Evolutionary conservation across 2,888 invertebrate genomes (phyloP), one percentile per base, ranked within the genome.

Genomic region (Ornithoptera alexandrae): DNA sequence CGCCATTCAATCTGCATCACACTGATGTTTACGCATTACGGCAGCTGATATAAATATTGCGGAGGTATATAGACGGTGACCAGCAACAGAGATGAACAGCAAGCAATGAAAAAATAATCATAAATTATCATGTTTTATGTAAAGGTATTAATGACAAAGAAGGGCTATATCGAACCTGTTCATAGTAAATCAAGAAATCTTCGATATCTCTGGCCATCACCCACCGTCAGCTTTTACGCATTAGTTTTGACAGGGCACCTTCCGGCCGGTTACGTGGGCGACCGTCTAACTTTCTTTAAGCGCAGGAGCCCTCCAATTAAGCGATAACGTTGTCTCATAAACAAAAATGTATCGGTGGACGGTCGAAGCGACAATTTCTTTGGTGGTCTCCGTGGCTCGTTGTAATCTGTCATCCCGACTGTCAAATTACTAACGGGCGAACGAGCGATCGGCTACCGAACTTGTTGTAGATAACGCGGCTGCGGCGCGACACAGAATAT

Each of bases 351-450:
- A 85, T 82, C 80, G 80, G 75, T 80, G 81, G 84, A 82, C 81
- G 81, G 80, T 81, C 78, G 83, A 78, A 82, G 74, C 84, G 89
- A 89, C 88, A 87, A 86, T 88, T 85, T 86, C 84, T 84, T 81
- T 84, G 92, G 92, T 92, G 92, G 92, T 92, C 92, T 83, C 79
- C 72, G 77, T 75, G 78, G 79, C 80, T 78, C 78, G 81, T 84
- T 85, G 89, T 91, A 91, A 92, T 92, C 92, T 92, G 92, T 93
- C 92, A 93, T 92, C 89, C 87, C 87, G 85, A 84, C 92, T 92
- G 92, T 92, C 92, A 93, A 92, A 92, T 92, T 92, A 92, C 92
- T 93, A 92, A 92, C 92, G 90, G 91, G 84, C 86, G 90, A 84
- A 82, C 90, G 91, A 86, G 81, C 90, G 92, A 91, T 90, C 90